phyloP scores from a whole-genome alignment of 2,888 invertebrate species.

The Aphelenchoides bicaudatus region DNA sequence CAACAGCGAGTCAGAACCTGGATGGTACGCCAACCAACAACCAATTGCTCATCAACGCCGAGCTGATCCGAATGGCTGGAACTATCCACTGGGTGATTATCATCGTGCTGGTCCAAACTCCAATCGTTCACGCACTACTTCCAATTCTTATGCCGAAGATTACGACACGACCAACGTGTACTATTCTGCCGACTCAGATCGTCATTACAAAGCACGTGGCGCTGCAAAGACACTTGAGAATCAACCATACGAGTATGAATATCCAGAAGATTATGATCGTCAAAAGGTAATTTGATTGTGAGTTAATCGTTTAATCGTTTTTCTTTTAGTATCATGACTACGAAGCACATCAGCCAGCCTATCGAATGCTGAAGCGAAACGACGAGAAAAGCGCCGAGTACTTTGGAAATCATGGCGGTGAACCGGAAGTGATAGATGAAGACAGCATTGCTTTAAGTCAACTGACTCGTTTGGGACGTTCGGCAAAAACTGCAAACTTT shows the following conservation, averaged over 20 bases:
- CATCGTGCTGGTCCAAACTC: slow-evolving; percentile 1
- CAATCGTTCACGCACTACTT: slow-evolving; percentile 7
- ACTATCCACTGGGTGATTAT: neutral
- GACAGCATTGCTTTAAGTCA: neutral
- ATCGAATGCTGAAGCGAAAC: slow-evolving; percentile 39
- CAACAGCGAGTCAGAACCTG: slow-evolving; percentile 24
- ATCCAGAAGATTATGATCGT: neutral
- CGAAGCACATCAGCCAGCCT: slow-evolving; percentile 21
- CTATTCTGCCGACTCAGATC: slow-evolving; percentile 7
- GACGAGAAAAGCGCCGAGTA: slow-evolving; percentile 38
- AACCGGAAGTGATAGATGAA: slow-evolving; percentile 11
- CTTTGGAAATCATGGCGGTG: slow-evolving; percentile 35
- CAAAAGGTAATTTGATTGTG: neutral
- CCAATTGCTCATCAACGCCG: slow-evolving; percentile 12
- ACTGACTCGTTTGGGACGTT: neutral
- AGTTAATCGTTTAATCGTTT: neutral
- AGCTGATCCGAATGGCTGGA: slow-evolving; percentile 13
- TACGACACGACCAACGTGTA: slow-evolving; percentile 9
- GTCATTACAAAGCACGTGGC: slow-evolving; percentile 7
- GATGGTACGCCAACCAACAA: slow-evolving; percentile 22
- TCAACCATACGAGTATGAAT: slow-evolving; percentile 4
- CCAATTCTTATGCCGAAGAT: slow-evolving; percentile 18
- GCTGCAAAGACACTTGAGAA: no score
- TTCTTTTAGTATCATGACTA: slow-evolving; percentile 2
- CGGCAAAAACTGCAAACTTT: neutral